Percentiles rank a stretch among this genome's conserved stretches.
Conservation (phyloP, 2,797 vertebrate genomes). For the Macropodus opercularis region DNA sequence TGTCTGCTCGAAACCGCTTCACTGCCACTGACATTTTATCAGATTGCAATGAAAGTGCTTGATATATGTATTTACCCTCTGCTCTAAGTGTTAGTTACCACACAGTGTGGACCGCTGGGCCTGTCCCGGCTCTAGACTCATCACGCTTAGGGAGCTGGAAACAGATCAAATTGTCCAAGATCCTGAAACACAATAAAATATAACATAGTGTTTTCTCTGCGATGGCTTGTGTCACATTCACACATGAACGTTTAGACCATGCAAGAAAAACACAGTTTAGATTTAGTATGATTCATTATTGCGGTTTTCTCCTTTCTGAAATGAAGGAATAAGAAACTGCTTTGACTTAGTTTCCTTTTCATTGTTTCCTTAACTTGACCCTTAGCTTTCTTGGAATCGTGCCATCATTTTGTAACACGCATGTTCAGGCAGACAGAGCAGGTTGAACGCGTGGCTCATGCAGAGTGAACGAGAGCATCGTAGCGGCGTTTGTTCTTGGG, state of each 20-base stretch:
- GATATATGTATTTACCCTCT: slow-evolving; percentile 21
- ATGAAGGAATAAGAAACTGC: too few species aligned
- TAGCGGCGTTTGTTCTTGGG: too few species aligned
- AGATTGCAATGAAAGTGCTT: slow-evolving; percentile 11
- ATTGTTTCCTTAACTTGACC: too few species aligned
- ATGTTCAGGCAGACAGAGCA: too few species aligned
- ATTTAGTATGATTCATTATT: slow-evolving; percentile 33
- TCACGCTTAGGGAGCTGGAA: slow-evolving; percentile 26
- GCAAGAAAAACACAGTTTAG: slow-evolving; percentile 47
- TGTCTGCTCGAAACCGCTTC: slow-evolving; percentile 17
- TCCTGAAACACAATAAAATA: slow-evolving; percentile 32
- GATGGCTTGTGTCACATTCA: slow-evolving; percentile 56
- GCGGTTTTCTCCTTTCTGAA: slow-evolving; percentile 7
- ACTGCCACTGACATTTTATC: slow-evolving; percentile 21
- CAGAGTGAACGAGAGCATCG: too few species aligned
- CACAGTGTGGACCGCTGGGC: slow-evolving; percentile 20
- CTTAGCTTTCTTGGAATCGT: too few species aligned
- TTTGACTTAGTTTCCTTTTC: too few species aligned
- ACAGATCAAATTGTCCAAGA: slow-evolving; percentile 36
- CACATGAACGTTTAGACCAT: slow-evolving; percentile 13
- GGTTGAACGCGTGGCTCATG: too few species aligned
- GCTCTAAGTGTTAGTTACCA: slow-evolving; percentile 23
- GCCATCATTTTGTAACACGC: too few species aligned
- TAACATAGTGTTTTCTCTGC: slow-evolving; percentile 18
- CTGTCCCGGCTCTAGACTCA: slow-evolving; percentile 22